Base-by-base conservation (phyloP, 2,888 invertebrate species). In the Trichopria drosophilae region DNA sequence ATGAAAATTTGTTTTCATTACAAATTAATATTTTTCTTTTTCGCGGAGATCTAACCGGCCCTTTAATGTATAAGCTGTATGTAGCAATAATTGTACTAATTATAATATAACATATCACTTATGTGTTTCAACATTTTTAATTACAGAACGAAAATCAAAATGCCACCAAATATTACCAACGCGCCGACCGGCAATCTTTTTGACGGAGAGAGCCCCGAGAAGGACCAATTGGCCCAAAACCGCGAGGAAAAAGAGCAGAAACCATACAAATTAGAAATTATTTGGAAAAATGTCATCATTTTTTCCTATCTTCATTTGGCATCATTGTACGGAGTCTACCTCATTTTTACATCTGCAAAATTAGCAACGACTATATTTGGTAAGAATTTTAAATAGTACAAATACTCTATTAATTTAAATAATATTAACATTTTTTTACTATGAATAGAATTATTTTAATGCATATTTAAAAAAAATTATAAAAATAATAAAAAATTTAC, bases 281-380 rank as follows among this genome's bases (percentile, higher is more conserved):
- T 93, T 6, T 93, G 92, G 92, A 81, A 87, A 60, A 93, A 92
- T 70, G 87, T 93, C 39, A 75, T 86, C n/a, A 79, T 87, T 1
- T 91, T 93, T 68, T 77, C 79, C 6, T 87, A 86, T 68, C 81
- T 93, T 53, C 92, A 93, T 71, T 28, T 84, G 39, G 86, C 85
- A 3, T 87, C 89, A 1, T 44, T 90, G 1, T 90, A 89, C 68
- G 92, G 92, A 41, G 72, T 84, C 4, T 90, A 85, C 73, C 79
- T 90, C 13, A 79, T 84, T 69, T 74, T 90, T 22, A 83, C 87
- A 43, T 85, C 87, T 4, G 90, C 90, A 23, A 87, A 85, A 79
- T 79, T 86, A 77, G 77, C 78, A 59, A 92, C 92, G 7, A 77
- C 82, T 47, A 62, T 84, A 54, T 85, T 85, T 68, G 86, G 92